A percentile compares a stretch with the other conserved stretches of the same genome.
Evolutionary conservation across 2,888 invertebrate genomes (phyloP).

Genomic region (Cremastinae sp.): DNA sequence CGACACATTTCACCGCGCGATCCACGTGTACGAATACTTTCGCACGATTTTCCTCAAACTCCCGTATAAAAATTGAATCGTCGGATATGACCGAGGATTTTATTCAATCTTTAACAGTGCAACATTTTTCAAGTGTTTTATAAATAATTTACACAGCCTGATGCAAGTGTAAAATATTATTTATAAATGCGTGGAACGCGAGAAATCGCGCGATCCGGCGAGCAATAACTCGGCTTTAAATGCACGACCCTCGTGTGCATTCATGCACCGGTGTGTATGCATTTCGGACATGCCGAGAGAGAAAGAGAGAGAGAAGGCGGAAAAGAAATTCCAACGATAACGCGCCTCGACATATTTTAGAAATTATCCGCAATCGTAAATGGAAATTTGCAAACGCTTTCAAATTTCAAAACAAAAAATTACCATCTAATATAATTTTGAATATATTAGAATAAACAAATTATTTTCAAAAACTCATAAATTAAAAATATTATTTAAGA

Average conservation of each 20-base stretch:
- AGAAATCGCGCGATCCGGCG: constrained; percentile 38
- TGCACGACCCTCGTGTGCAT: constrained; percentile 49
- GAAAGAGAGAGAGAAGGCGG: constrained; percentile 24
- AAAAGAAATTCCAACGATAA: constrained; percentile 41
- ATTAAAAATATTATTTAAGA: too few species aligned
- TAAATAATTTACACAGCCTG: neutral
- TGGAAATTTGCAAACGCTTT: neutral
- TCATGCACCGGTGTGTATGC: constrained; percentile 44
- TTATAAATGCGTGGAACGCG: constrained; percentile 37
- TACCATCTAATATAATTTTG: neutral
- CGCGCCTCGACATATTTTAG: constrained; percentile 11
- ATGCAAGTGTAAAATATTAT: constrained; percentile 6
- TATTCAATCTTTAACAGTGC: too few species aligned
- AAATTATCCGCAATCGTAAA: neutral
- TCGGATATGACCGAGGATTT: too few species aligned
- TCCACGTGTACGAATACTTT: neutral
- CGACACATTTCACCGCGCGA: constrained; percentile 28
- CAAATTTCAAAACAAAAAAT: constrained; percentile 3
- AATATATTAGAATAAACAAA: too few species aligned
- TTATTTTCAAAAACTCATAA: too few species aligned
- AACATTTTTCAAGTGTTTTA: too few species aligned
- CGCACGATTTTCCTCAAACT: neutral
- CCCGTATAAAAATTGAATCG: too few species aligned
- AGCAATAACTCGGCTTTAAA: constrained; percentile 46
- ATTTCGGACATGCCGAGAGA: constrained; percentile 47